A percentile compares a stretch with the other conserved stretches of the same genome.
Conservation (phyloP, 2,888 invertebrate species). For the Eupeodes latifasciatus region DNA sequence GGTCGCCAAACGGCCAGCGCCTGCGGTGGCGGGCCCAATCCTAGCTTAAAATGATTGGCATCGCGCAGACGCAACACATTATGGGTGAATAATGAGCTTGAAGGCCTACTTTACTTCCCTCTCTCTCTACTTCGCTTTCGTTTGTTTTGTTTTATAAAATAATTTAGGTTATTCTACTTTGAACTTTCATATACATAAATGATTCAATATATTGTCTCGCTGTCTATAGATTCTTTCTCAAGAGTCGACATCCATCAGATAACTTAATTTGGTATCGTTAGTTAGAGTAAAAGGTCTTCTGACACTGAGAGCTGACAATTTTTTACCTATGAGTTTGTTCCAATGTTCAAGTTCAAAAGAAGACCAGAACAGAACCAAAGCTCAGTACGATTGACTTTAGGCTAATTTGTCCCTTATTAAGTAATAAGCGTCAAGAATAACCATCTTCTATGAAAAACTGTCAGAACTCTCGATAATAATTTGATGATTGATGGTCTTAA, state of each 20-base stretch:
- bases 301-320: conserved; percentile 11
- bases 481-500: conserved; percentile 25
- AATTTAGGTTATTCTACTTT: conserved; percentile 60
- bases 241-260: background rate
- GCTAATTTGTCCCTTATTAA: conserved; percentile 23
- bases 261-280: background rate
- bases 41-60: conserved; percentile 59
- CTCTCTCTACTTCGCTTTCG: conserved; percentile 38
- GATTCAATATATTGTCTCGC: background rate
- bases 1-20: background rate
- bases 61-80: conserved; percentile 61
- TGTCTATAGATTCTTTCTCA: too few relatives aligned
- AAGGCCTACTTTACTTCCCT: conserved; percentile 49
- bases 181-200: background rate
- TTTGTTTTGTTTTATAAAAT: conserved; percentile 56
- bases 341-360: background rate
- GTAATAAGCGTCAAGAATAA: conserved; percentile 5
- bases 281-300: background rate
- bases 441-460: background rate
- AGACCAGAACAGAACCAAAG: background rate
- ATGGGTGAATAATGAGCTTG: conserved; percentile 63
- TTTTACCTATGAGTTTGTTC: conserved; percentile 4
- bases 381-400: background rate
- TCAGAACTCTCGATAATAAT: background rate
- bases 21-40: background rate